Conservation (phyloP, 2,797 vertebrate genomes). For the Xerus rutilus region DNA sequence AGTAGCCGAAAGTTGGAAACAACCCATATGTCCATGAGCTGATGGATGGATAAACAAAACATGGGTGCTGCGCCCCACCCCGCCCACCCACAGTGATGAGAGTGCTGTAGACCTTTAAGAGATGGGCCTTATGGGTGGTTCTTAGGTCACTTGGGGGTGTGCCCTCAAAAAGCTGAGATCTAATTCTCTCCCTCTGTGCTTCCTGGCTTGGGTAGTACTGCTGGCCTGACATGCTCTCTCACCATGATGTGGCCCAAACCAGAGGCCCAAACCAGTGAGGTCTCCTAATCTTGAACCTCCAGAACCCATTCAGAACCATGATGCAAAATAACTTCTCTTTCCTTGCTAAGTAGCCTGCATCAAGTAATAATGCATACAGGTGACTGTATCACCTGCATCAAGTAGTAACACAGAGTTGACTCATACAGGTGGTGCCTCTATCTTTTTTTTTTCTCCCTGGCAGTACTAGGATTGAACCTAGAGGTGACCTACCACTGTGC, state of each 20-base stretch:
- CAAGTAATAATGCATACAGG: background rate
- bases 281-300: background rate
- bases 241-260: background rate
- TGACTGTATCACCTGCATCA: background rate
- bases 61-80: background rate
- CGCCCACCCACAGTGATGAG: background rate
- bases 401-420: background rate
- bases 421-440: background rate
- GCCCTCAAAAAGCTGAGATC: background rate
- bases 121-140: background rate
- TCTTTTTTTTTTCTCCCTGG: too few relatives aligned
- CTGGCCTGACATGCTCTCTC: too few relatives aligned
- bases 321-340: background rate
- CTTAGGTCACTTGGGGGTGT: background rate
- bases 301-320: background rate
- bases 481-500: too few relatives aligned
- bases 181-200: background rate
- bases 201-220: background rate
- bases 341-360: background rate
- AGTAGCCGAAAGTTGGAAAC: background rate
- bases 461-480: too few relatives aligned
- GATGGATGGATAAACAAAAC: background rate
- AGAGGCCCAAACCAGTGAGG: background rate
- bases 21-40: background rate
- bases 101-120: background rate